Base-by-base conservation (phyloP, 2,113 vertebrate species). In the Nothocercus nigrocapillus region DNA sequence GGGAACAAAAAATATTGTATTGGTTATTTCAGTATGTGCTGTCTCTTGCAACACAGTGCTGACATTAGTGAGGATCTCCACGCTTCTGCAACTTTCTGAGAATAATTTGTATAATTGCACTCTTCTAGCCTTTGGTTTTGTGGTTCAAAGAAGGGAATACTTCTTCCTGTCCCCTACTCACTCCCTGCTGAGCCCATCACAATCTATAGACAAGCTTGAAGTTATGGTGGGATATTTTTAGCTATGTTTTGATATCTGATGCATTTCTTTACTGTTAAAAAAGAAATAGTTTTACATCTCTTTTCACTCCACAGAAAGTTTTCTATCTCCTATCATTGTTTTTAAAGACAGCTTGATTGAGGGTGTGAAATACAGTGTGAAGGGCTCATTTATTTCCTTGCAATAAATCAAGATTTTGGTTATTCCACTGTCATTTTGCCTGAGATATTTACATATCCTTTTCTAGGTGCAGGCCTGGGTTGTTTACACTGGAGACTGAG, bases 401-500 rank as follows among this genome's bases (percentile, higher is more conserved):
- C 74, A 90, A 67, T 90, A 92, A 95, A 95, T 92, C 28, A 93
- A 62, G 79, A 64, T 70, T 87, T 91, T 54, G 1, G 24, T 83
- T 84, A 63, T 91, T 96, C 87, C 2, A 5, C 54, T 88, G 74
- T 72, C 27, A 54, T 89, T 96, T 94, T 89, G 20, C 36, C 62
- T 89, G 63, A 94, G 38, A 66, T 90, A 81, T 82, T 84, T 92
- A 63, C 0, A 5, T 54, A 62, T 28, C 36, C 42, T 62, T 91
- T 82, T 66, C 53, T 61, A n/a, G 42, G 30, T 34, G 40, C 25
- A 64, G 54, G 9, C 21, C 40, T 25, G 28, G 28, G 30, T 15
- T 77, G 7, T 83, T 86, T 88, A 27, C 67, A 61, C 69, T 54
- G 30, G 89, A 90, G 63, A 85, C 77, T 81, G 63, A 87, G 82